phyloP scores from a whole-genome alignment of 2,797 vertebrate genomes.

The Rhinoraja longicauda region DNA sequence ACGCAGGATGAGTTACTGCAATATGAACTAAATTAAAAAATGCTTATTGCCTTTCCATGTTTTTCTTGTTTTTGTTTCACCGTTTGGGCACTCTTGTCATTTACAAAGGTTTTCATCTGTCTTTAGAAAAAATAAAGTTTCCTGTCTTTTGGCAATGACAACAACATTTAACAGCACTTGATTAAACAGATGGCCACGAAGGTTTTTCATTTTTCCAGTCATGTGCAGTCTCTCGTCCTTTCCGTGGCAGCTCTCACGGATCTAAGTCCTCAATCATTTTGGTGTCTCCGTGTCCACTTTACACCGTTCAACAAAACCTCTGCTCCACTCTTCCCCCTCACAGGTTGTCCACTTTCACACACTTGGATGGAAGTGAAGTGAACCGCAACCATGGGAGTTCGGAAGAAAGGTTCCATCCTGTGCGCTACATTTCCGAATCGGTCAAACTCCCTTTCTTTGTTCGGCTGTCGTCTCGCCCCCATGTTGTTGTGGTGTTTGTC shows the following conservation, averaged over 20 bases:
- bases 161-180: conserved; percentile 38
- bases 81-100: background rate
- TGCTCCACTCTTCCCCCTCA: background rate
- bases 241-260: background rate
- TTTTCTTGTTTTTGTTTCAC: background rate
- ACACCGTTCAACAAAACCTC: background rate
- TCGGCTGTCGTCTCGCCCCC: no score
- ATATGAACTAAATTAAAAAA: conserved; percentile 24
- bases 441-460: background rate
- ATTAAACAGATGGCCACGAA: conserved; percentile 33
- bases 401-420: background rate
- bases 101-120: conserved; percentile 28
- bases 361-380: background rate
- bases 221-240: background rate
- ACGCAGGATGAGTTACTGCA: background rate
- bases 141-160: conserved; percentile 38
- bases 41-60: conserved; percentile 33
- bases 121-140: conserved; percentile 35
- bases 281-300: background rate
- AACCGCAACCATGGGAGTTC: background rate
- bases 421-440: background rate
- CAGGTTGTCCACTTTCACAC: background rate
- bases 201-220: background rate
- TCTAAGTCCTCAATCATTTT: background rate
- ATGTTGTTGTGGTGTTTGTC: background rate